Evolutionary conservation across 1,140 invertebrate genomes (phyloP).

Genomic region (Asbolus verrucosus): DNA sequence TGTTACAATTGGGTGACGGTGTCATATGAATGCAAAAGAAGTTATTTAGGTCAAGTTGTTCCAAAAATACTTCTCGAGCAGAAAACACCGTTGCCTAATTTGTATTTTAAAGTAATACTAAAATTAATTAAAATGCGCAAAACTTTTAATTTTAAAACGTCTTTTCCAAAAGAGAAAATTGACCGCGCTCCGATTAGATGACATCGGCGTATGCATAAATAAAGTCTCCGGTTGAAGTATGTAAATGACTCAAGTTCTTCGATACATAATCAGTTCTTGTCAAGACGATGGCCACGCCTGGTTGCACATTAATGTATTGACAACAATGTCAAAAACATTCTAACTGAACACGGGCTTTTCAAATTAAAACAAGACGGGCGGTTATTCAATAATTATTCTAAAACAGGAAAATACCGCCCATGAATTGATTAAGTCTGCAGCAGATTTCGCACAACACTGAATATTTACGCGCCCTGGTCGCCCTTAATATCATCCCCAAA

Average conservation of each 20-base stretch:
- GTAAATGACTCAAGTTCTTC: conserved; percentile 47
- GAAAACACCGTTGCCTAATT: not conserved
- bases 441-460: conserved; percentile 19
- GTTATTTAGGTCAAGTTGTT: not conserved
- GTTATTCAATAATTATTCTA: conserved; percentile 42
- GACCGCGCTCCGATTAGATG: conserved; percentile 12
- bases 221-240: conserved; percentile 34
- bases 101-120: conserved; percentile 18
- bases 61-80: not conserved
- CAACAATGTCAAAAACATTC: conserved; percentile 48
- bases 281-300: conserved; percentile 42
- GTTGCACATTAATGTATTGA: conserved; percentile 45
- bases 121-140: conserved; percentile 32
- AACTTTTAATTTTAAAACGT: conserved; percentile 33
- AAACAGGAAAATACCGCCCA: conserved; percentile 23
- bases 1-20: too few species aligned
- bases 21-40: not conserved
- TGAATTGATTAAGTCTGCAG: conserved; percentile 40
- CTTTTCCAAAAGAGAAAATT: conserved; percentile 12
- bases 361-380: conserved; percentile 44
- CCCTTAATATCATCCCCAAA: conserved; percentile 1
- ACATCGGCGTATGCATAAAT: conserved; percentile 43
- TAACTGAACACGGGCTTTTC: conserved; percentile 38
- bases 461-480: not conserved
- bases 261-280: conserved; percentile 48